Percentiles rank a stretch among this genome's conserved stretches.
phyloP scores from a whole-genome alignment of 2,113 vertebrate species.

The Antechinus flavipes region DNA sequence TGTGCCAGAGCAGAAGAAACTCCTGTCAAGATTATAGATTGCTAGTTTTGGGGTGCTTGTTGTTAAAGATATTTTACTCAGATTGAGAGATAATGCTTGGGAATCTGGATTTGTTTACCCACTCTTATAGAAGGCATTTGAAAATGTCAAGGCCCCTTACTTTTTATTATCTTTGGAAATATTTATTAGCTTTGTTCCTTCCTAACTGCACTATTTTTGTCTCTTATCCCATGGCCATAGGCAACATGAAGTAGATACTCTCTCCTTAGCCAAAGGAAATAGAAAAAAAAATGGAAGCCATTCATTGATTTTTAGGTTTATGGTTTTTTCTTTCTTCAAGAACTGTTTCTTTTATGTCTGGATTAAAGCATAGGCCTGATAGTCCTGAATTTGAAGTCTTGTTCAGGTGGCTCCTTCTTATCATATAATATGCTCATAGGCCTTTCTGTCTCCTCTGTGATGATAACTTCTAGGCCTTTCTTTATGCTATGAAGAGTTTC shows the following conservation, averaged over 20 bases:
- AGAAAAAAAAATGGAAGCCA: neutral
- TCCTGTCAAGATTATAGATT: constrained; percentile 25
- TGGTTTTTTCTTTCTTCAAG: neutral
- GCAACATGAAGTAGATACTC: neutral
- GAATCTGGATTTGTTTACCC: neutral
- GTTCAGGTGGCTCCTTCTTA: neutral
- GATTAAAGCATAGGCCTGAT: neutral
- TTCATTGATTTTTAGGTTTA: neutral
- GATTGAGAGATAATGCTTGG: neutral
- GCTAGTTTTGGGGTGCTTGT: neutral
- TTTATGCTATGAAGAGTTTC: neutral
- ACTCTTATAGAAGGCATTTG: neutral
- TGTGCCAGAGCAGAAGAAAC: constrained; percentile 49
- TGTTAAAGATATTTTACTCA: neutral
- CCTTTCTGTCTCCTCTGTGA: neutral
- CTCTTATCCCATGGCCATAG: neutral
- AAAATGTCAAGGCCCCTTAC: neutral
- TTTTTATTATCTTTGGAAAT: constrained; percentile 14
- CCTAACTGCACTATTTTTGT: neutral
- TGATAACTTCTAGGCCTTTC: neutral
- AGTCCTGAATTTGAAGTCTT: neutral
- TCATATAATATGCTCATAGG: neutral
- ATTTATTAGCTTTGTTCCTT: neutral
- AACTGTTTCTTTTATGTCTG: neutral
- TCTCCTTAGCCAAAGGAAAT: neutral